Evolutionary conservation across 2,113 vertebrate genomes (phyloP).

Genomic region (Perca schrenkii): DNA sequence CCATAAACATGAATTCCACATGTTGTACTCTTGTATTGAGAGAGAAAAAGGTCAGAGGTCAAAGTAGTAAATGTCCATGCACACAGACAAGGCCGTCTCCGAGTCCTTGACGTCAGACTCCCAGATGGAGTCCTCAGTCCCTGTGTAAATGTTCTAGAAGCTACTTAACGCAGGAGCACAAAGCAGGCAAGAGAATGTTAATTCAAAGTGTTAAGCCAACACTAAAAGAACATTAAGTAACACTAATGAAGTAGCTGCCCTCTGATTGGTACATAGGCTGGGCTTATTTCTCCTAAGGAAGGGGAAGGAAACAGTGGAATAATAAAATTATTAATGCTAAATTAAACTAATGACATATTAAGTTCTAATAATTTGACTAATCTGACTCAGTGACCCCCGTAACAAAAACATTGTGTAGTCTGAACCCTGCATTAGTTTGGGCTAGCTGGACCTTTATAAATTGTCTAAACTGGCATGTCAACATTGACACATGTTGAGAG

Average conservation of each 20-base stretch:
- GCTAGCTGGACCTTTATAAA: too few relatives aligned
- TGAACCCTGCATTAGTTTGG: not conserved
- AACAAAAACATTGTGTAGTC: not conserved
- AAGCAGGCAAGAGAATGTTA: not conserved
- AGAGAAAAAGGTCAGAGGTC: not conserved
- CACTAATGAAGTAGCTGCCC: not conserved
- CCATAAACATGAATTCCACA: not conserved
- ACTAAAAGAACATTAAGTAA: not conserved
- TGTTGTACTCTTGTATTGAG: not conserved
- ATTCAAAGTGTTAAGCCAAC: not conserved
- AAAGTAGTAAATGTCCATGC: not conserved
- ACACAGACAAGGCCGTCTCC: not conserved
- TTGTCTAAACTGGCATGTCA: too few relatives aligned
- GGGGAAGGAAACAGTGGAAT: not conserved
- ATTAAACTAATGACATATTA: not conserved
- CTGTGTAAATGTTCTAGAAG: not conserved
- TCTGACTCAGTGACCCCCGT: not conserved
- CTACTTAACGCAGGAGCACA: constrained; percentile 2
- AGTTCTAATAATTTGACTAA: too few relatives aligned
- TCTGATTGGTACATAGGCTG: too few relatives aligned
- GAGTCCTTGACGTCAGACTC: not conserved
- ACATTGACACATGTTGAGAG: too few relatives aligned
- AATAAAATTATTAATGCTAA: not conserved
- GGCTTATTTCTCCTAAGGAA: not conserved
- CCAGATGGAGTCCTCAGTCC: not conserved